Conservation (phyloP, 2,113 vertebrate species). For the Oryctolagus cuniculus region mOryCun1.1 NC_091436.1:95941001-95941500, state of each 20-base stretch:
- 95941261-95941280: neutral
- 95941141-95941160: neutral
- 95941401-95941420: neutral
- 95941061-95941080: neutral
- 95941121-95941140: neutral
- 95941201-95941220: neutral
- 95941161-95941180: neutral
- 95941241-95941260: neutral
- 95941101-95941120: neutral
- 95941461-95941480: too few relatives aligned
- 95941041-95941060: neutral
- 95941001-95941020: constrained; percentile 12
- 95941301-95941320: neutral
- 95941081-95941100: neutral
- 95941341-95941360: neutral
- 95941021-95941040: neutral
- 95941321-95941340: neutral
- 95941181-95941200: neutral
- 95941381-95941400: neutral
- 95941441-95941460: neutral
- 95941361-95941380: neutral
- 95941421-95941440: neutral
- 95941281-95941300: neutral
- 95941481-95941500: neutral
- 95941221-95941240: neutral